Conservation (phyloP, 2,113 vertebrate genomes). For the Carlito syrichta region DNA sequence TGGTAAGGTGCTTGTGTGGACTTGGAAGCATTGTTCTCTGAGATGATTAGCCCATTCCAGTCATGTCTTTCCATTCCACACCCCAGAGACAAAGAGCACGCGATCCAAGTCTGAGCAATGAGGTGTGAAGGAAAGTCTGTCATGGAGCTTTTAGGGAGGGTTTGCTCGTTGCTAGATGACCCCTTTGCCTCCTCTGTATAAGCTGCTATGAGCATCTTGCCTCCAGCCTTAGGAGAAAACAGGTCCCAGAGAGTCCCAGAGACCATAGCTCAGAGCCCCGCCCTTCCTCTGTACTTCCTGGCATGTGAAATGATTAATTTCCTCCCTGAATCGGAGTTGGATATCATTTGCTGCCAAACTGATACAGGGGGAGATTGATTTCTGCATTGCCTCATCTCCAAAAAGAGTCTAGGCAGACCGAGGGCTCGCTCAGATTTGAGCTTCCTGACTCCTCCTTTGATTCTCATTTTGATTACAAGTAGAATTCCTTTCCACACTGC, state of each 20-base stretch:
- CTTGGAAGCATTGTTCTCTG: not conserved
- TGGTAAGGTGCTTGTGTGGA: not conserved
- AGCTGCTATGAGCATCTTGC: not conserved
- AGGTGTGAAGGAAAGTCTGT: not conserved
- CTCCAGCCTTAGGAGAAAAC: not conserved
- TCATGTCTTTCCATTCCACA: not conserved
- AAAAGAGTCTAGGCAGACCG: not conserved
- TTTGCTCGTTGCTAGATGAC: not conserved
- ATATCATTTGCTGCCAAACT: not conserved
- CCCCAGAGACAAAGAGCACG: not conserved
- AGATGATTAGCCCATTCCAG: accelerated
- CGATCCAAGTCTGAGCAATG: not conserved
- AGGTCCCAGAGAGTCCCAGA: not conserved
- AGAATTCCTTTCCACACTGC: not conserved
- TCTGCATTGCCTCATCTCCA: not conserved
- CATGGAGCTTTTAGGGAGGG: not conserved
- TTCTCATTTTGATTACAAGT: not conserved
- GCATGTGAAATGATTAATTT: not conserved
- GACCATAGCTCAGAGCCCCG: not conserved
- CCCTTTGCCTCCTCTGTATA: not conserved
- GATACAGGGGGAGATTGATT: not conserved
- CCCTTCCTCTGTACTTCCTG: not conserved
- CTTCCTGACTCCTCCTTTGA: not conserved
- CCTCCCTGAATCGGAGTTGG: not conserved
- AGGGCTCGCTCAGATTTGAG: not conserved